Base-by-base conservation (phyloP, 2,888 invertebrate genomes). In the Tortricodes alternella region DNA sequence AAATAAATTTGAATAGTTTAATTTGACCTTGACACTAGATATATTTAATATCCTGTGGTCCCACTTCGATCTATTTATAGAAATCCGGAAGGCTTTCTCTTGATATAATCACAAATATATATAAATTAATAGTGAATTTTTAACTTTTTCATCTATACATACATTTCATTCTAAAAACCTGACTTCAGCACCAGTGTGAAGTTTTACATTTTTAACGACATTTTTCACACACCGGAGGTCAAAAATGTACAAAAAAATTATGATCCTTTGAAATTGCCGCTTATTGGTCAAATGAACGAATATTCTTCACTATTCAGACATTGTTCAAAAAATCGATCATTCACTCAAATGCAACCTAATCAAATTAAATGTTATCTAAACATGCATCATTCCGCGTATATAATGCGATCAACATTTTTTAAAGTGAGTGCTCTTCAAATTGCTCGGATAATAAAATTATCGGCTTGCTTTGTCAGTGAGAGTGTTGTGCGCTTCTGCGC, bases 31-130 rank as follows among this genome's bases (percentile, higher is more conserved):
- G 43, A 44, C 43, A 44, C 11, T 19, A 32, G 13, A 46, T 32
- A 46, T 37, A 18, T 50, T 18, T 27, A 44, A 18, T 34, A 18
- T 29, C 8, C 32, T 9, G 9, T 35, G 18, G 13, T 9, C 19
- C 44, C 32, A 24, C 13, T 24, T n/a, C 37, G 21, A 37, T 21
- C 23, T 51, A 46, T 39, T 52, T 59, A 52, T 50, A 51, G 51
- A 37, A 11, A 15, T n/a, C 35, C 8, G 27, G n/a, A n/a, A n/a
- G n/a, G n/a, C n/a, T n/a, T n/a, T n/a, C n/a, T n/a, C n/a, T n/a
- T n/a, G n/a, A n/a, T n/a, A n/a, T n/a, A n/a, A n/a, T n/a, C n/a
- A n/a, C n/a, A n/a, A n/a, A n/a, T n/a, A n/a, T n/a, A n/a, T n/a
- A n/a, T n/a, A n/a, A n/a, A n/a, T n/a, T n/a, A n/a, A n/a, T n/a